Percentiles rank a stretch among this genome's conserved stretches.
phyloP scores from a whole-genome alignment of 2,113 vertebrate genomes.

The Triplophysa dalaica region DNA sequence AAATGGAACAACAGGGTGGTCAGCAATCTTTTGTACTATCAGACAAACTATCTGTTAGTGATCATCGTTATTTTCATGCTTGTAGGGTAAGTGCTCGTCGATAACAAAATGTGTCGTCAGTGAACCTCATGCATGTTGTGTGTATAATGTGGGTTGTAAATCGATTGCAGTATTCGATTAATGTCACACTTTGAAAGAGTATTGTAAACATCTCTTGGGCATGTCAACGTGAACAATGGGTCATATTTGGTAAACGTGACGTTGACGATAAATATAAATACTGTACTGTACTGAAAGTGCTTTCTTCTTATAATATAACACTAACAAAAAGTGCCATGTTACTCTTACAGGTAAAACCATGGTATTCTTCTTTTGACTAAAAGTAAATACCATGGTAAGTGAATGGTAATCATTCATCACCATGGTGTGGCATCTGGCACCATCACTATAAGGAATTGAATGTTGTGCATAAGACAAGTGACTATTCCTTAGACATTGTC shows the following conservation, averaged over 20 bases:
- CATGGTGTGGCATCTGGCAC: too few species aligned
- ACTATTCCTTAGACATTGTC: too few species aligned
- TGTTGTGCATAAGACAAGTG: too few species aligned
- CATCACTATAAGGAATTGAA: too few species aligned
- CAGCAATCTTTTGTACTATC: conserved; percentile 94
- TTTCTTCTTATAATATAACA: too few species aligned
- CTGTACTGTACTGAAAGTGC: too few species aligned
- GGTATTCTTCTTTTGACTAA: too few species aligned
- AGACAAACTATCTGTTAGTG: conserved; percentile 88
- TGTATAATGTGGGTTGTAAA: neutral
- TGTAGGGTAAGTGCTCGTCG: conserved; percentile 82
- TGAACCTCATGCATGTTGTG: neutral
- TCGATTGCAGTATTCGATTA: neutral
- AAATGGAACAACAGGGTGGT: conserved; percentile 93
- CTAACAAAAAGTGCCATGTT: too few species aligned
- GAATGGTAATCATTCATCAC: too few species aligned
- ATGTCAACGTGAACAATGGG: neutral
- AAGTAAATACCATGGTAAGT: too few species aligned
- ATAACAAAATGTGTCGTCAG: neutral
- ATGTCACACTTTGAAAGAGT: neutral
- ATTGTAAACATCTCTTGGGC: neutral
- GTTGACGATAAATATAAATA: too few species aligned
- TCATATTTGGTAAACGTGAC: neutral
- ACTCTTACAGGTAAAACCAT: too few species aligned
- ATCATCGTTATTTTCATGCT: conserved; percentile 79